Evolutionary conservation across 2,888 invertebrate species (phyloP), one percentile per base, ranked within the genome.

Genomic region (Lithophane socia): DNA sequence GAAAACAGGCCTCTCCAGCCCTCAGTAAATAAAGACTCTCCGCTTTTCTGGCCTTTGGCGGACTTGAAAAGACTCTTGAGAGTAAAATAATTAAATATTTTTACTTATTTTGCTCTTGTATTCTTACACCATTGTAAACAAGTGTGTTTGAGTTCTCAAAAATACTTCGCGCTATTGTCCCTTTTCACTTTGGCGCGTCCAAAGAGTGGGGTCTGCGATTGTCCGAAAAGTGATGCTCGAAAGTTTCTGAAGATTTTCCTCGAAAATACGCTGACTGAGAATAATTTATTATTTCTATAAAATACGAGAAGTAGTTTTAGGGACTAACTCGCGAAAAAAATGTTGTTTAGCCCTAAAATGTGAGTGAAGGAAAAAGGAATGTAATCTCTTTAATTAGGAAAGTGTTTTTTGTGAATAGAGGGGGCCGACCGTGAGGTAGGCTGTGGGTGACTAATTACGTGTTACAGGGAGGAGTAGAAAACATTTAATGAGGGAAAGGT

Each of bases 81-180:
- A 54, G 65, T 56, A 64, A 75, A 82, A 82, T 86, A 85, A 84
- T 84, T 78, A 75, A 79, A 82, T 82, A 73, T 75, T 75, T 85
- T 64, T 74, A 60, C 42, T 69, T 70, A 76, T 73, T 73, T 83
- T 73, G 16, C 64, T 64, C 56, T 29, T 73, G 58, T 85, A 52
- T 81, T 77, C 61, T 9, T 61, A 56, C 18, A 64, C 13, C 73
- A 68, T 84, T 74, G 71, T 82, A 72, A 24, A 67, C 67, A 75
- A 80, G 37, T 47, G 58, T 73, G 78, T 78, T 65, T 74, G 63
- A n/a, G 54, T 52, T 74, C 60, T 82, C 61, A 73, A 71, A 65
- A 72, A 82, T 71, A 49, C 61, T 82, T 78, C 42, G 24, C 37
- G 54, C 74, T 61, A 72, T 63, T 74, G 73, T 74, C 49, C 79